Percentiles rank a stretch among this genome's conserved stretches.
These are phyloP conservation scores for Hirtodrosophila cameraria DNA, from an alignment of 2,888 invertebrate species.

Conservation along the genomic window DNA sequence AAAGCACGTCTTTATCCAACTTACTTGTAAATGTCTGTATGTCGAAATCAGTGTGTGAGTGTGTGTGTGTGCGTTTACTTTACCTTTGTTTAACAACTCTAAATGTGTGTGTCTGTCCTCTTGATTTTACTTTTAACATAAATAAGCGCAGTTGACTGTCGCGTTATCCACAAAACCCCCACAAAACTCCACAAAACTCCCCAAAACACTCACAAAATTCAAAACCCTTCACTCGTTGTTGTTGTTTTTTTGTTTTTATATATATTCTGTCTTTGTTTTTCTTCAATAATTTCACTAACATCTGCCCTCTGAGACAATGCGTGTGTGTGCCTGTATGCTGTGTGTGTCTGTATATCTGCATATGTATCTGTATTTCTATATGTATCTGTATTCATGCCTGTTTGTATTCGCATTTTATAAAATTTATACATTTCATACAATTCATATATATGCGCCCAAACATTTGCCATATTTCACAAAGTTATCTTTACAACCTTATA, in stretches of 20 bases:
- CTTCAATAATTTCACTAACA: slow-evolving; percentile 59
- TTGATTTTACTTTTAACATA: slow-evolving; percentile 44
- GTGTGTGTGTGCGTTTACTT: slow-evolving; percentile 1
- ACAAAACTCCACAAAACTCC: slow-evolving; percentile 13
- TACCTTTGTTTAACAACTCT: slow-evolving; percentile 32
- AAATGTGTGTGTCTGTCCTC: slow-evolving; percentile 41
- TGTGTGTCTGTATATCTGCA: slow-evolving; percentile 26
- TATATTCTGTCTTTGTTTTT: slow-evolving; percentile 34
- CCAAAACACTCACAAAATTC: slow-evolving; percentile 10
- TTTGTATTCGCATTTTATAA: slow-evolving; percentile 48
- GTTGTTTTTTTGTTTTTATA: slow-evolving; percentile 44
- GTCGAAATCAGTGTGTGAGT: slow-evolving; percentile 17
- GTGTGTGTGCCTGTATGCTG: slow-evolving; percentile 6
- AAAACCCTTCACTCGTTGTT: slow-evolving; percentile 22
- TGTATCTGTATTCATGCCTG: slow-evolving; percentile 23
- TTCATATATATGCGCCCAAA: slow-evolving; percentile 46
- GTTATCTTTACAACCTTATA: slow-evolving; percentile 20
- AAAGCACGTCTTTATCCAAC: slow-evolving; percentile 57
- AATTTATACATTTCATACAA: slow-evolving; percentile 43
- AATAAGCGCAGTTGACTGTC: slow-evolving; percentile 32
- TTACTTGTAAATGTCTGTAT: slow-evolving; percentile 38
- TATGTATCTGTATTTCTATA: slow-evolving; percentile 18
- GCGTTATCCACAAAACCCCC: slow-evolving; percentile 20
- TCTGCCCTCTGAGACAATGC: slow-evolving; percentile 34
- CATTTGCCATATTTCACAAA: slow-evolving; percentile 49